phyloP scores from a whole-genome alignment of 2,113 vertebrate species.

The Oreochromis niloticus region DNA sequence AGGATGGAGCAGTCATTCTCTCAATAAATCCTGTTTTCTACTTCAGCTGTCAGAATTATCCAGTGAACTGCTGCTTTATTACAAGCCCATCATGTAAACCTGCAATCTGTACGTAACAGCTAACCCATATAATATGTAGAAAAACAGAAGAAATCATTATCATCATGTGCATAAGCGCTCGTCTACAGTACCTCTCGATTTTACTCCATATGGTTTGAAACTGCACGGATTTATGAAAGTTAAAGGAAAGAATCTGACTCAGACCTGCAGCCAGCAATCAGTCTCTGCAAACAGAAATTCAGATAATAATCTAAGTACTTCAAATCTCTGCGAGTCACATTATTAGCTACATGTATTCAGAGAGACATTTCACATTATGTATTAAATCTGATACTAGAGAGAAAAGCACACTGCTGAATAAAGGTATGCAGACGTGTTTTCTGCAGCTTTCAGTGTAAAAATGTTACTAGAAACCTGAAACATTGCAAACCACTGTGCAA shows the following conservation, averaged over 20 bases:
- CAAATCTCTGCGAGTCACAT: background rate
- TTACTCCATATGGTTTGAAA: background rate
- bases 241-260: background rate
- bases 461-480: background rate
- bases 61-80: background rate
- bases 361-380: background rate
- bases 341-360: background rate
- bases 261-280: background rate
- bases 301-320: background rate
- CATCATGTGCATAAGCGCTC: accelerated
- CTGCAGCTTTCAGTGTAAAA: background rate
- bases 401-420: background rate
- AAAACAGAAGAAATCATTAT: background rate
- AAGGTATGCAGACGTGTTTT: background rate
- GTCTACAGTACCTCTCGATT: background rate
- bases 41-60: background rate
- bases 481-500: background rate
- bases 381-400: background rate
- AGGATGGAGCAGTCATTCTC: background rate
- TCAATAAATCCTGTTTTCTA: background rate
- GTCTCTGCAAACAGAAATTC: background rate
- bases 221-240: background rate
- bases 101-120: background rate
- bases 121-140: background rate
- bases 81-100: background rate